These are phyloP conservation scores for Bolinopsis microptera DNA, from an alignment of 37 sponge, comb jelly and placozoan species.

Conservation along the genomic window DNA sequence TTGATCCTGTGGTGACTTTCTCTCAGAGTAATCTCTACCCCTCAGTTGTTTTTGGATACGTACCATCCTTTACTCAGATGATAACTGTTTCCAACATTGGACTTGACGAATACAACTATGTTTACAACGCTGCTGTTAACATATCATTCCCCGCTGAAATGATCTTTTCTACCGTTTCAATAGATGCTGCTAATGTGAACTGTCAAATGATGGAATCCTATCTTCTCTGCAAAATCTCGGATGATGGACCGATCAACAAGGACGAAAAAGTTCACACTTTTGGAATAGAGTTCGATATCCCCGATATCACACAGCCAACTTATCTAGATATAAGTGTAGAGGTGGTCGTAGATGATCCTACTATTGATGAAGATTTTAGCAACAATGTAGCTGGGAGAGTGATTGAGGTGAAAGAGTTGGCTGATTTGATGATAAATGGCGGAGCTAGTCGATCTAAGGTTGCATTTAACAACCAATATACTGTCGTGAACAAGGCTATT, in stretches of 20 bases:
- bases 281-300: neutral
- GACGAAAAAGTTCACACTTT: neutral
- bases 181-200: neutral
- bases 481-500: slow-evolving; percentile 15
- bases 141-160: neutral
- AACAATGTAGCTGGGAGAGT: neutral
- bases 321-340: neutral
- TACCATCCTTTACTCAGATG: neutral
- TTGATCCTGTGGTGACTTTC: neutral
- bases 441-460: neutral
- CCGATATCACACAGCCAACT: neutral
- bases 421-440: slow-evolving; percentile 37
- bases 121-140: neutral
- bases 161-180: neutral
- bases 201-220: neutral
- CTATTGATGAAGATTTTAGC: neutral
- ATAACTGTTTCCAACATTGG: slow-evolving; percentile 34
- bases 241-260: slow-evolving; percentile 56
- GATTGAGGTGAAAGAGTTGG: neutral
- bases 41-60: neutral
- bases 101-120: slow-evolving; percentile 11
- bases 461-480: slow-evolving; percentile 42
- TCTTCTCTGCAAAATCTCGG: neutral
- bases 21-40: neutral
- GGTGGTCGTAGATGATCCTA: neutral